Base-by-base conservation (phyloP, 1,140 invertebrate genomes). In the Theocolax elegans region DNA sequence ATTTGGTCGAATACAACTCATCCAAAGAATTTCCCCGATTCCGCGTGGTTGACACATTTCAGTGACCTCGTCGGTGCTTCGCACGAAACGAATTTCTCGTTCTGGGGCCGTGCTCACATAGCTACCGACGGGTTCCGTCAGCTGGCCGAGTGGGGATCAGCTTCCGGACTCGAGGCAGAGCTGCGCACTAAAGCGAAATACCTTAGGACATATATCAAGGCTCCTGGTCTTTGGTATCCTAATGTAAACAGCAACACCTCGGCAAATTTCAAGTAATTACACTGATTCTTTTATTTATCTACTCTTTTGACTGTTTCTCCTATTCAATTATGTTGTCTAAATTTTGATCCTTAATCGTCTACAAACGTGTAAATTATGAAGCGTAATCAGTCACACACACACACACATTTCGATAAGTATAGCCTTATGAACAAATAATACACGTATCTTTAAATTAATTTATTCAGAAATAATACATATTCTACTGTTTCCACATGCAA, bases 31-130 rank as follows among this genome's bases (percentile, higher is more conserved):
- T 99, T 95, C 85, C 98, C 98, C 6, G 91, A 92, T 74, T 92
- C 93, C 12, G 80, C 90, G 19, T 96, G 94, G 92, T 85, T 98
- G 72, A 96, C 97, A 0, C 97, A 99, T 83, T 99, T 99, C 87
- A 99, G 97, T 12, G 97, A 99, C 84, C 90, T 99, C 25, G 95
- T 99, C 74, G 98, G 98, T 0, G 97, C 96, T 7, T 94, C 95
- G 0, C 98, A 99, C 80, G 92, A 92, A 49, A 88, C 89, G 0
- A 94, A 95, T 78, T 99, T 97, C 80, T 90, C 91, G 12, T 95
- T 99, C 77, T 99, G 97, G 97, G 93, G 95, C 10, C 94, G 96
- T 77, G 96, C 96, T 29, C 91, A 93, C 54, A 89, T 93, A 66
- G 94, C 98, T 8, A 93, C 93, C 0, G 94, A 97, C 78, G 98